These are phyloP conservation scores for Deilephila porcellus DNA, from an alignment of 2,888 invertebrate species.

Conservation along the genomic window DNA sequence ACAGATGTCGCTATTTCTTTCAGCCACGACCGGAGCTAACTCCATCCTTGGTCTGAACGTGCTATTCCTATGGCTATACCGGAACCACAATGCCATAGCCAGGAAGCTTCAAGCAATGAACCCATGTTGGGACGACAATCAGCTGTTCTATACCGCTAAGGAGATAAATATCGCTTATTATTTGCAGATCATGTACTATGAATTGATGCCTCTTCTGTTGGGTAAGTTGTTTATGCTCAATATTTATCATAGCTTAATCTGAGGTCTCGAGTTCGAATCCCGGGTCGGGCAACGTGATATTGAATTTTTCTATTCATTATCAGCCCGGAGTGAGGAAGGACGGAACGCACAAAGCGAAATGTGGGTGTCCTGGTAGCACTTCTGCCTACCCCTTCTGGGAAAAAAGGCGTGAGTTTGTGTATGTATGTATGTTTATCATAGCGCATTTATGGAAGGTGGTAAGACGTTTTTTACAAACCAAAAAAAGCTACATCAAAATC, in stretches of 20 bases:
- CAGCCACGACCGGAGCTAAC: constrained; percentile 44
- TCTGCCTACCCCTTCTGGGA: too few relatives aligned
- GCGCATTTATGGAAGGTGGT: too few relatives aligned
- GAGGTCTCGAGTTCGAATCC: too few relatives aligned
- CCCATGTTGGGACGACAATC: constrained; percentile 94
- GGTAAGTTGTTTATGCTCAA: constrained; percentile 78
- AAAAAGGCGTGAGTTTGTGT: too few relatives aligned
- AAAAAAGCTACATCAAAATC: too few relatives aligned
- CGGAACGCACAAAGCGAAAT: too few relatives aligned
- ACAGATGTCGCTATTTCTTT: constrained; percentile 1
- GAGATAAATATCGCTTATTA: constrained; percentile 90
- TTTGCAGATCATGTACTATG: constrained; percentile 92
- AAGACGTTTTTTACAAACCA: too few relatives aligned
- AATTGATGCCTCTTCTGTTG: constrained; percentile 90
- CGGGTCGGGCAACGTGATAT: too few relatives aligned
- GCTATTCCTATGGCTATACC: constrained; percentile 53
- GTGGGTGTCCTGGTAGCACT: too few relatives aligned
- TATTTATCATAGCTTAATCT: not conserved
- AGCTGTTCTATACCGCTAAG: constrained; percentile 89
- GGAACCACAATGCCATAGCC: constrained; percentile 92
- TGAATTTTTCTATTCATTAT: too few relatives aligned
- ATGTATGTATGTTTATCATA: too few relatives aligned
- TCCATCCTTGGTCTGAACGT: constrained; percentile 49
- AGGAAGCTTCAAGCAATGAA: constrained; percentile 87
- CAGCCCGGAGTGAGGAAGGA: too few relatives aligned